Conservation (phyloP, 2,113 vertebrate species). For the Pedetes capensis region DNA sequence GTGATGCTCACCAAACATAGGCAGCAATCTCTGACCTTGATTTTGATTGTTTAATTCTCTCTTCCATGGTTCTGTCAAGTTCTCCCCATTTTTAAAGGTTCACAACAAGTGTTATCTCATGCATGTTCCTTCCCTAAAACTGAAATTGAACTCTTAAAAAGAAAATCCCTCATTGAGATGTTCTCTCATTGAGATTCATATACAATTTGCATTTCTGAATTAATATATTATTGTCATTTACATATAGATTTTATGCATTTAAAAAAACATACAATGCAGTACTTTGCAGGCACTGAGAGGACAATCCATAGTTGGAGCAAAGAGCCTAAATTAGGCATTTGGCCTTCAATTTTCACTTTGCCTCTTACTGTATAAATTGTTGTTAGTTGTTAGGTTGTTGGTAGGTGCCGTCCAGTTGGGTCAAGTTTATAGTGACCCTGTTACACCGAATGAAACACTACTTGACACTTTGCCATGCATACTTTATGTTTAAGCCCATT, state of each 20-base stretch:
- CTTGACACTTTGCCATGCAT: too few species aligned
- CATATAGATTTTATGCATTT: neutral
- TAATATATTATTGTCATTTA: neutral
- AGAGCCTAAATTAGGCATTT: neutral
- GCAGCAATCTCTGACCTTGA: too few species aligned
- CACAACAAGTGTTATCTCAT: too few species aligned
- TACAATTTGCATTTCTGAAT: neutral
- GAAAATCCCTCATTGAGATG: too few species aligned
- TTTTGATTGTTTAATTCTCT: neutral
- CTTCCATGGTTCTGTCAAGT: neutral
- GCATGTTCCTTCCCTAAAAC: neutral
- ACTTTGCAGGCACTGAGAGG: neutral
- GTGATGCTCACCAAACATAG: neutral
- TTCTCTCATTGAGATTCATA: neutral
- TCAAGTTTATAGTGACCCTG: too few species aligned
- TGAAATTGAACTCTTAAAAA: too few species aligned
- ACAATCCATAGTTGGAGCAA: accelerated
- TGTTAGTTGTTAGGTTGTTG: too few species aligned
- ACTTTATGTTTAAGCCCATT: too few species aligned
- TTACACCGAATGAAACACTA: too few species aligned
- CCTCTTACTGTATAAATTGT: neutral
- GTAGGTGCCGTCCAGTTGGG: too few species aligned
- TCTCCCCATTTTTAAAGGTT: neutral
- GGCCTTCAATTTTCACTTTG: neutral
- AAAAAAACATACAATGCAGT: neutral